Conservation (phyloP, 2,113 vertebrate species). For the Athene cunicularia region DNA sequence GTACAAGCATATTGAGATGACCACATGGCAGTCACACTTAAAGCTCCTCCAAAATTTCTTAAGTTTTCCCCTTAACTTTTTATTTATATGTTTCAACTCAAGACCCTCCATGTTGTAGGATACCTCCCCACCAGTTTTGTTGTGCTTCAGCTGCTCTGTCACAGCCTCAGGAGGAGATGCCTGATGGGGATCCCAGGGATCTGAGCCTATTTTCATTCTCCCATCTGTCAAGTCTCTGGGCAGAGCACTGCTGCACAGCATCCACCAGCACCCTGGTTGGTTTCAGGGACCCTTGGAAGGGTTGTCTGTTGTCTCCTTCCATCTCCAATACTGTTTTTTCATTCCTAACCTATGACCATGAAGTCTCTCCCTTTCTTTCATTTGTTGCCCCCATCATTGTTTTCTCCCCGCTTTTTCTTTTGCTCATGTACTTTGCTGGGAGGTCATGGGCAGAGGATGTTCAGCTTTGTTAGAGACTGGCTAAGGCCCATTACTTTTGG, state of each 20-base stretch:
- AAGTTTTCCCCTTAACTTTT: background rate
- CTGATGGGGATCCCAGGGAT: background rate
- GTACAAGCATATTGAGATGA: background rate
- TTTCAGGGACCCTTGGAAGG: background rate
- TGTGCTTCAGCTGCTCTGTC: background rate
- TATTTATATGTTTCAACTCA: background rate
- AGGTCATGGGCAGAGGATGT: background rate
- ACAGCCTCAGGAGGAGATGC: background rate
- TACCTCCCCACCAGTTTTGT: background rate
- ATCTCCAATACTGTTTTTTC: background rate
- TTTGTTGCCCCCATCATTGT: background rate
- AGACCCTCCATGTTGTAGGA: background rate
- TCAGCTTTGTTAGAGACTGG: background rate
- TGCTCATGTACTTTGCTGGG: background rate
- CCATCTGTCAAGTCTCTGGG: background rate
- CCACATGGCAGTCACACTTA: background rate
- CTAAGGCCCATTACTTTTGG: background rate
- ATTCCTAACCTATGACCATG: background rate
- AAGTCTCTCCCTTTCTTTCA: background rate
- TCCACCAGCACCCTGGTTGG: background rate
- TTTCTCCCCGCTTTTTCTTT: background rate
- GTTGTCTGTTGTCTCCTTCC: background rate
- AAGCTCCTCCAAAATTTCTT: background rate
- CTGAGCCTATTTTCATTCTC: background rate
- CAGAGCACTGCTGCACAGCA: background rate